Conservation (phyloP, 2,113 vertebrate species). For the Alectura lathami region DNA sequence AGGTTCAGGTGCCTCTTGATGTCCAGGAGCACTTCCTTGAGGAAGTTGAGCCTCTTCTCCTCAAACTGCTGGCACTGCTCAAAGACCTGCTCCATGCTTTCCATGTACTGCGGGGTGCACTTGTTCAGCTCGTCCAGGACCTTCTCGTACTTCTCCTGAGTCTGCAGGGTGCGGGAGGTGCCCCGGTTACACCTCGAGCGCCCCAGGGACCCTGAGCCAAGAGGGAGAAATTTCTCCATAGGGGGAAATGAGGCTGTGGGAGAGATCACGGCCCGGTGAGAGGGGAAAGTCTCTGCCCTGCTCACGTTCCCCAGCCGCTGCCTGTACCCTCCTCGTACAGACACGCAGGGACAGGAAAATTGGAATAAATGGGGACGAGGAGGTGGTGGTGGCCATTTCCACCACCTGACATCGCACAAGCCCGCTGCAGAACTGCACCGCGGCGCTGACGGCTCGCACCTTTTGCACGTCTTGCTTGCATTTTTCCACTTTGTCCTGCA, state of each 20-base stretch:
- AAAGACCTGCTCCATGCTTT: constrained; percentile 97
- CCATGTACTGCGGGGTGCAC: constrained; percentile 92
- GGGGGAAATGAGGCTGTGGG: background rate
- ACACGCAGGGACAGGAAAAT: background rate
- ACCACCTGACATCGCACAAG: fast-evolving
- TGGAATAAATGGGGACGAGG: background rate
- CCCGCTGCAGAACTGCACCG: background rate
- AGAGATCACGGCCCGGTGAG: background rate
- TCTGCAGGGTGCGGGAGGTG: constrained; percentile 65
- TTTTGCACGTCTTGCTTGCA: constrained; percentile 95
- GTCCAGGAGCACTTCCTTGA: constrained; percentile 95
- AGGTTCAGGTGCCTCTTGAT: constrained; percentile 97
- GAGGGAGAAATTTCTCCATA: background rate
- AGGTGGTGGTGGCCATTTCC: fast-evolving
- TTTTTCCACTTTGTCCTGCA: constrained; percentile 97
- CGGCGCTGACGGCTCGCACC: constrained; percentile 63
- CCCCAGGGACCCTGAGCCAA: background rate
- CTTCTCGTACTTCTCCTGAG: constrained; percentile 97
- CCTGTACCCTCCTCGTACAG: background rate
- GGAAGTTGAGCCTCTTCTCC: constrained; percentile 94
- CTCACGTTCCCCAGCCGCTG: background rate
- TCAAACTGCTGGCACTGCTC: constrained; percentile 98
- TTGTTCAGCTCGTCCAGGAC: constrained; percentile 94
- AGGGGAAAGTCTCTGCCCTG: background rate
- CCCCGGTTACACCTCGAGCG: fast-evolving